Conservation (phyloP, 2,797 vertebrate genomes). For the Anabacerthia variegaticeps region DNA sequence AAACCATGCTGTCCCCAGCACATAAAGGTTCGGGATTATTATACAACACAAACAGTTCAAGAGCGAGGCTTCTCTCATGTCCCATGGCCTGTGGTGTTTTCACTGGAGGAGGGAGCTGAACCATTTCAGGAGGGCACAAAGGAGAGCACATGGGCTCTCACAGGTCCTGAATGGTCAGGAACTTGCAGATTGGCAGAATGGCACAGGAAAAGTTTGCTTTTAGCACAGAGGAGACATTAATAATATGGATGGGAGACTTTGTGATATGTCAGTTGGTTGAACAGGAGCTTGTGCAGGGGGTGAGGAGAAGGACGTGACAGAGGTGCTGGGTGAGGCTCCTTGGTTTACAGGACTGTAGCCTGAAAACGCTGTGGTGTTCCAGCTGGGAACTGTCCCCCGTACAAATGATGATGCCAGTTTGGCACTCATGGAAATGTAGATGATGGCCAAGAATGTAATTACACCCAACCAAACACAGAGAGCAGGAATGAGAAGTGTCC, state of each 20-base stretch:
- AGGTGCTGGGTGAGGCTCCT: neutral
- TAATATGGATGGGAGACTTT: neutral
- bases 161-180: neutral
- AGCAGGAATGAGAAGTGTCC: neutral
- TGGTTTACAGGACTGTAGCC: neutral
- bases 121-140: neutral
- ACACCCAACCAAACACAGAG: neutral
- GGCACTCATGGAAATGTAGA: neutral
- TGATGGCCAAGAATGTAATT: neutral
- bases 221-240: neutral
- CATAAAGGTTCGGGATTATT: neutral
- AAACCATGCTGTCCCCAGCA: neutral
- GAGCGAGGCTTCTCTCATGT: neutral
- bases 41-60: neutral
- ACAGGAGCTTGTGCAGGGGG: neutral
- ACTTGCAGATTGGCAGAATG: neutral
- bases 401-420: neutral
- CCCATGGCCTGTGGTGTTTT: accelerated
- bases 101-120: neutral
- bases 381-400: neutral
- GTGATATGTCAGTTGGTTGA: neutral
- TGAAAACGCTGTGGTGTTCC: neutral
- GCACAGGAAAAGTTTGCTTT: neutral
- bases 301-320: neutral
- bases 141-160: neutral